Percentiles rank a stretch among this genome's conserved stretches.
Evolutionary conservation across 2,797 vertebrate species (phyloP).

Genomic region (Trachurus trachurus): DNA sequence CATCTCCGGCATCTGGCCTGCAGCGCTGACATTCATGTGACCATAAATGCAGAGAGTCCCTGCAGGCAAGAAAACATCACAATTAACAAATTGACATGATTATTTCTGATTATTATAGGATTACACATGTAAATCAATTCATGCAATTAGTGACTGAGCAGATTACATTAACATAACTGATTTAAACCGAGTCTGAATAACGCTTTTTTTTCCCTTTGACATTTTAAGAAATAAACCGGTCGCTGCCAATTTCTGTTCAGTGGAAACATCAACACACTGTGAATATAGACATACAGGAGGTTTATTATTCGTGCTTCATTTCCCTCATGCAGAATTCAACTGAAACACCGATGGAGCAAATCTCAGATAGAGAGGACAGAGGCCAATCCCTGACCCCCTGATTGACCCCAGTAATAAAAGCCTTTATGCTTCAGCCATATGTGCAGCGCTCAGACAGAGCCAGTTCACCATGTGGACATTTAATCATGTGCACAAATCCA

Average conservation of each 20-base stretch:
- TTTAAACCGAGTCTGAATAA: conserved; percentile 11
- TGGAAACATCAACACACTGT: background rate
- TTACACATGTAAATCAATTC: conserved; percentile 12
- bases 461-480: conserved; percentile 18
- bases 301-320: background rate
- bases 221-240: conserved; percentile 21
- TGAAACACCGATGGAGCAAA: background rate
- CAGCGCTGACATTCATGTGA: conserved; percentile 80
- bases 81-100: conserved; percentile 31
- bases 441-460: conserved; percentile 13
- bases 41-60: conserved; percentile 79
- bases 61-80: conserved; percentile 59
- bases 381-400: conserved; percentile 16
- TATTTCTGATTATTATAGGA: conserved; percentile 5
- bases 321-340: background rate
- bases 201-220: conserved; percentile 40
- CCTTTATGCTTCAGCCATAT: conserved; percentile 4
- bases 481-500: conserved; percentile 7
- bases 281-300: too few relatives aligned
- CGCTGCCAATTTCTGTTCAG: too few relatives aligned
- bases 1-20: conserved; percentile 83
- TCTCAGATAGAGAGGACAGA: conserved; percentile 9
- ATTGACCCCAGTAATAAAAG: conserved; percentile 27
- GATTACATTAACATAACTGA: conserved; percentile 56
- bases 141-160: background rate